A percentile compares a stretch with the other conserved stretches of the same genome.
Conservation (phyloP, 2,113 vertebrate species). For the Pluvianellus socialis region DNA sequence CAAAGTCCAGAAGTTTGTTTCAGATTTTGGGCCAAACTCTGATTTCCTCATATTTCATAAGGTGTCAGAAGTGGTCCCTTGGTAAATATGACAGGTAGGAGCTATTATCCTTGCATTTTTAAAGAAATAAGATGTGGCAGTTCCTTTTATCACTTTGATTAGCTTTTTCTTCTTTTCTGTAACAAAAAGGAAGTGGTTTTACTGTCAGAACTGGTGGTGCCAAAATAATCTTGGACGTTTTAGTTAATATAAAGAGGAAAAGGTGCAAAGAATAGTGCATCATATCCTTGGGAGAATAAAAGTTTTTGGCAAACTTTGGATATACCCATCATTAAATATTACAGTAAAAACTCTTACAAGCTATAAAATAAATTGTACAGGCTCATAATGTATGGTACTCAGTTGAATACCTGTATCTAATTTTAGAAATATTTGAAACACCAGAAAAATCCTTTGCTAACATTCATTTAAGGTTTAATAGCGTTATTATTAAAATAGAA, state of each 20-base stretch:
- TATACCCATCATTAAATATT: not conserved
- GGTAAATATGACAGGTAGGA: not conserved
- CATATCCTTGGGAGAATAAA: not conserved
- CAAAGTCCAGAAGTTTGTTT: not conserved
- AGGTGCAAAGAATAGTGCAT: not conserved
- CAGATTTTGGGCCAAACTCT: not conserved
- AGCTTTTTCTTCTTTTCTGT: not conserved
- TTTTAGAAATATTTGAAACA: constrained; percentile 24
- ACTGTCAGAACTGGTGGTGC: not conserved
- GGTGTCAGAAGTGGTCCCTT: not conserved
- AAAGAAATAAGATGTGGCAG: not conserved
- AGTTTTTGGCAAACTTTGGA: not conserved
- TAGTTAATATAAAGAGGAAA: not conserved
- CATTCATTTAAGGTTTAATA: constrained; percentile 19
- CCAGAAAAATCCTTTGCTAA: constrained; percentile 10
- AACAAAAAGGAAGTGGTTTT: not conserved
- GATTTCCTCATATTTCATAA: not conserved
- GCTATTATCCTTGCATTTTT: not conserved
- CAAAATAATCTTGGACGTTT: not conserved
- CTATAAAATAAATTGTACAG: not conserved
- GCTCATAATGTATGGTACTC: not conserved
- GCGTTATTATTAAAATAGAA: constrained; percentile 37
- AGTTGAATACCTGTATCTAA: not conserved
- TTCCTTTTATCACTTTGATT: not conserved
- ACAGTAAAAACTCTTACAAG: not conserved